Evolutionary conservation across 2,113 vertebrate genomes (phyloP).

Genomic region (chimpanzee (Pan troglodytes)): DNA sequence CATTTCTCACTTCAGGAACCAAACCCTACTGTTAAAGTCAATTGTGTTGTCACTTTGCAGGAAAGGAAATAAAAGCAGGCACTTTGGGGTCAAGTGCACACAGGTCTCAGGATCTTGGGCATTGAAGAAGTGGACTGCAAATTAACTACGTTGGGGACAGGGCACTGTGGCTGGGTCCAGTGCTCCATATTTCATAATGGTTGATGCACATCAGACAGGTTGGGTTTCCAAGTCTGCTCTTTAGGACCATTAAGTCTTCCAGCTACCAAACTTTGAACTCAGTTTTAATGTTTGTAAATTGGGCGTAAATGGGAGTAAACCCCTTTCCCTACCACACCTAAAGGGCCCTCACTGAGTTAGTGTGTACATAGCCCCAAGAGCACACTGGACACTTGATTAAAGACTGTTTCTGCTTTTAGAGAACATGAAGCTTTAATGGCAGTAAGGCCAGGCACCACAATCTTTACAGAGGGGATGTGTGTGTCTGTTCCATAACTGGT

Average conservation of each 20-base stretch:
- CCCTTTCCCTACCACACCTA: not conserved
- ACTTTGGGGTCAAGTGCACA: not conserved
- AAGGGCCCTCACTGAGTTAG: not conserved
- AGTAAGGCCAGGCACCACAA: not conserved
- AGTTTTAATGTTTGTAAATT: not conserved
- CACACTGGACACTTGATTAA: not conserved
- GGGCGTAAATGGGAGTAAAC: not conserved
- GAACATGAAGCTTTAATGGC: not conserved
- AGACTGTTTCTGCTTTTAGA: not conserved
- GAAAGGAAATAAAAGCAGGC: not conserved
- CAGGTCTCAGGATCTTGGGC: not conserved
- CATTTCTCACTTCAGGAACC: not conserved
- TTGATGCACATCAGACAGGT: not conserved
- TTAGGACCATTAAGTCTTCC: not conserved
- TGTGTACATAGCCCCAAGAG: not conserved
- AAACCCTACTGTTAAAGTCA: not conserved
- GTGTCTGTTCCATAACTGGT: not conserved
- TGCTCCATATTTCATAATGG: not conserved
- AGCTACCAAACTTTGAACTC: not conserved
- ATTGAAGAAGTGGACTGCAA: not conserved
- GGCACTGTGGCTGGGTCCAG: not conserved
- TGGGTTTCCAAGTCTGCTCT: not conserved
- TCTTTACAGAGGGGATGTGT: not conserved
- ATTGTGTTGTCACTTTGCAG: not conserved
- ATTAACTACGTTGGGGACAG: not conserved